Evolutionary conservation across 2,888 invertebrate genomes (phyloP).

Genomic region (Eueremaeus valkanovi): DNA sequence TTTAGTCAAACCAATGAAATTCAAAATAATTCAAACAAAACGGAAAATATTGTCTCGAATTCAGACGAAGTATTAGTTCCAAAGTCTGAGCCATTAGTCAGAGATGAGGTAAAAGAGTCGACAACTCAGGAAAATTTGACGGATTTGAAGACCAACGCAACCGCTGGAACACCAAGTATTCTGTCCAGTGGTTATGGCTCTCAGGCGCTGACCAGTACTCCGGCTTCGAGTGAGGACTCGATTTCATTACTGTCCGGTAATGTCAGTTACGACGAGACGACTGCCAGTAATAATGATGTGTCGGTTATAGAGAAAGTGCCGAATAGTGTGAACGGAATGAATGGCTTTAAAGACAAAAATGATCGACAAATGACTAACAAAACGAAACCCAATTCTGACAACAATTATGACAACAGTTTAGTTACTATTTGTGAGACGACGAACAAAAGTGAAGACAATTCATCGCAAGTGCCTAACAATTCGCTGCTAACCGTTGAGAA

Average conservation of each 20-base stretch:
- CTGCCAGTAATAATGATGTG: constrained; percentile 23
- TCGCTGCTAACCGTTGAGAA: constrained; percentile 49
- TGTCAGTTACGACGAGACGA: constrained; percentile 8
- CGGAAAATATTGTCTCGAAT: background rate
- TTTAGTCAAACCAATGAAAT: background rate
- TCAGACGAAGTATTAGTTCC: background rate
- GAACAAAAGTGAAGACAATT: background rate
- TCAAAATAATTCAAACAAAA: background rate
- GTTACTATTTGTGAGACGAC: background rate
- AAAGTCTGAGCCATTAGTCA: constrained; percentile 2
- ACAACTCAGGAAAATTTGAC: constrained; percentile 36
- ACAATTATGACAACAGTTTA: constrained; percentile 1
- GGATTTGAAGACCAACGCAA: constrained; percentile 1
- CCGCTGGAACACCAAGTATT: constrained; percentile 40
- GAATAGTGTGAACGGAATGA: background rate
- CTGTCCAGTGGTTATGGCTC: constrained; percentile 30
- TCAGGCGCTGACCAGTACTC: constrained; percentile 57
- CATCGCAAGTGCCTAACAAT: constrained; percentile 9
- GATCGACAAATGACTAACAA: background rate
- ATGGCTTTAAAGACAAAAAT: background rate
- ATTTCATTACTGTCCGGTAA: constrained; percentile 42
- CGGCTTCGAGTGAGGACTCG: constrained; percentile 46
- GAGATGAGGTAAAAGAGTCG: constrained; percentile 9
- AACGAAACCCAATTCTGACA: background rate
- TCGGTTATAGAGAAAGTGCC: constrained; percentile 10